Conservation (phyloP, 1,140 invertebrate genomes). For the Cyrtorhinus lividipennis region DNA sequence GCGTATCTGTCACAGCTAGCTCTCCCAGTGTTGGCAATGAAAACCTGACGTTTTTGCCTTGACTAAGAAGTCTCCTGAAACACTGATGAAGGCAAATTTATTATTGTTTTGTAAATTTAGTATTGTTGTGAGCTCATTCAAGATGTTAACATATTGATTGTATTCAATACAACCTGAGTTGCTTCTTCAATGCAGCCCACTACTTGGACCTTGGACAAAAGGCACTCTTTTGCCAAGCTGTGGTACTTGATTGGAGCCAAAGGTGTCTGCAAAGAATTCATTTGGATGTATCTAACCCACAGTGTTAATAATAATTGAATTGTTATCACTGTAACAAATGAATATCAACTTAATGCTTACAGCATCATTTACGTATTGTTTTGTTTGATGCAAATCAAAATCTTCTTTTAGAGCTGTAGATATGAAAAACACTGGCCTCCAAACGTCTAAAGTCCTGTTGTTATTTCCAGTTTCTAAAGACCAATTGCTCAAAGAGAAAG, state of each 20-base stretch:
- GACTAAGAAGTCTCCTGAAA: neutral
- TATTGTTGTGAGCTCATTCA: neutral
- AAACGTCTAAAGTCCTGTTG: neutral
- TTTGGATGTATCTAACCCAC: neutral
- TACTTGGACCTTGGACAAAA: neutral
- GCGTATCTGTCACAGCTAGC: neutral
- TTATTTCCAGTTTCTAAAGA: constrained; percentile 12
- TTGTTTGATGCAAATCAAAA: constrained; percentile 1
- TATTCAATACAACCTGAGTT: neutral
- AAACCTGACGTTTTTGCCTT: neutral
- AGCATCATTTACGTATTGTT: neutral
- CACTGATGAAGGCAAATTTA: neutral
- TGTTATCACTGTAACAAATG: neutral
- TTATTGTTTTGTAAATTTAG: neutral
- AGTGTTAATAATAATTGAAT: neutral
- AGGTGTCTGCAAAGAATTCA: neutral
- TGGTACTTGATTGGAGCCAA: neutral
- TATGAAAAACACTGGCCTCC: constrained; percentile 9
- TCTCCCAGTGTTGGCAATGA: neutral
- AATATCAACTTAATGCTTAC: neutral
- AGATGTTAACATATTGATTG: neutral
- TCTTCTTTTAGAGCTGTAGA: neutral
- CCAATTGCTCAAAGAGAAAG: constrained; percentile 15
- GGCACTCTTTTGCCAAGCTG: neutral
- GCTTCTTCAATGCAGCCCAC: neutral